Evolutionary conservation across 2,888 invertebrate species (phyloP).

Genomic region (Osmoderma eremita): DNA sequence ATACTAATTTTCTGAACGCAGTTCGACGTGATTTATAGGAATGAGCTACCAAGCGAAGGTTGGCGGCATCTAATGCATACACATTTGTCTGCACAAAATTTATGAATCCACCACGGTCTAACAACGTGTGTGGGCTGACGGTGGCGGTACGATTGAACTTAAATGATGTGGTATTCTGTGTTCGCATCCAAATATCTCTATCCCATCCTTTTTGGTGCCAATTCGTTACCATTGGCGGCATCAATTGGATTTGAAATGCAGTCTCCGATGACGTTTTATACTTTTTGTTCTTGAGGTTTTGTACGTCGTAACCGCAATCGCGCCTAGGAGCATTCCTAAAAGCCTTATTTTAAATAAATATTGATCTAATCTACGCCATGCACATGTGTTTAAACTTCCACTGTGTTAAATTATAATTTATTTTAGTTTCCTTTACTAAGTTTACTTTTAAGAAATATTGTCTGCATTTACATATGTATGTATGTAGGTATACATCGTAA

Average conservation of each 20-base stretch:
- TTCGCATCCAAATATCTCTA: constrained; percentile 13
- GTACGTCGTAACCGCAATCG: too few species aligned
- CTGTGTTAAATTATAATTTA: too few species aligned
- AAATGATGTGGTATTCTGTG: constrained; percentile 10
- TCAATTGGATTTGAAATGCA: constrained; percentile 9
- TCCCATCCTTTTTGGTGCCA: constrained; percentile 4
- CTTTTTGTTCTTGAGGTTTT: not conserved
- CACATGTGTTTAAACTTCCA: too few species aligned
- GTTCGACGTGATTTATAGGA: constrained; percentile 5
- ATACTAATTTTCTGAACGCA: not conserved
- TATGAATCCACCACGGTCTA: constrained; percentile 4
- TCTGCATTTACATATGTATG: too few species aligned
- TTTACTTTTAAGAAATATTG: too few species aligned
- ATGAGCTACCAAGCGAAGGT: constrained; percentile 17
- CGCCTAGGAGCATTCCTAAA: too few species aligned
- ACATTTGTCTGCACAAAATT: constrained; percentile 20
- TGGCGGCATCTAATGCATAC: constrained; percentile 1
- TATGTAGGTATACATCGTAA: too few species aligned
- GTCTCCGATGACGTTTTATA: not conserved
- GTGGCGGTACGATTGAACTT: constrained; percentile 16
- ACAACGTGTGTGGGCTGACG: constrained; percentile 19
- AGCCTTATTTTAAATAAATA: too few species aligned
- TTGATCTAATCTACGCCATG: too few species aligned
- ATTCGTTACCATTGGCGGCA: not conserved
- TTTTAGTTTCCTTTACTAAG: too few species aligned